These are phyloP conservation scores for Chydorus sphaericus DNA, from an alignment of 2,888 invertebrate species.

Conservation along the genomic window DNA sequence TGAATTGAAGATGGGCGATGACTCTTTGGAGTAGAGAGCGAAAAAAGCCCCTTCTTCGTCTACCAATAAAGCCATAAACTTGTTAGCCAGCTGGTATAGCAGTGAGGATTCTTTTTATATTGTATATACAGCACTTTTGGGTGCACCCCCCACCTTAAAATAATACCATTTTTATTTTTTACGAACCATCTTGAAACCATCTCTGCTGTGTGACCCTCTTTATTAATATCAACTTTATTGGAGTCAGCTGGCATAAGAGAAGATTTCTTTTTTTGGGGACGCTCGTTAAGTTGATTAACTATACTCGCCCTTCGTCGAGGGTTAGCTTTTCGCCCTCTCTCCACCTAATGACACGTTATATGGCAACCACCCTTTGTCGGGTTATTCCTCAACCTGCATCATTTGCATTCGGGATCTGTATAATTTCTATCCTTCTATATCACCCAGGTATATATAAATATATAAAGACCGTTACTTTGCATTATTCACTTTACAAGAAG, in stretches of 20 bases:
- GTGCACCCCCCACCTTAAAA: too few species aligned
- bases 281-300: conserved; percentile 6
- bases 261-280: neutral
- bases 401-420: conserved; percentile 3
- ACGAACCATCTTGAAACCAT: neutral
- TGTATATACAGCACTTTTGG: neutral
- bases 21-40: neutral
- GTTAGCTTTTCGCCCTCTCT: neutral
- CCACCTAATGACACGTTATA: too few species aligned
- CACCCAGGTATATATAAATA: too few species aligned
- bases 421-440: too few species aligned
- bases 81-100: neutral
- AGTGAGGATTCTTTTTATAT: neutral
- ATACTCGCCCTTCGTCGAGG: neutral
- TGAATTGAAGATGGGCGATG: neutral
- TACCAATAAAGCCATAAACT: conserved; percentile 2
- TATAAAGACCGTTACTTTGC: too few species aligned
- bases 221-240: neutral
- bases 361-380: neutral
- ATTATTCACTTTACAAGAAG: too few species aligned
- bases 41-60: too few species aligned
- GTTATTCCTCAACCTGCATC: neutral
- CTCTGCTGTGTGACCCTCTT: neutral
- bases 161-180: too few species aligned
- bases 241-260: neutral